Conservation (phyloP, 2,888 invertebrate species). For the Drosophila neotestacea region DNA sequence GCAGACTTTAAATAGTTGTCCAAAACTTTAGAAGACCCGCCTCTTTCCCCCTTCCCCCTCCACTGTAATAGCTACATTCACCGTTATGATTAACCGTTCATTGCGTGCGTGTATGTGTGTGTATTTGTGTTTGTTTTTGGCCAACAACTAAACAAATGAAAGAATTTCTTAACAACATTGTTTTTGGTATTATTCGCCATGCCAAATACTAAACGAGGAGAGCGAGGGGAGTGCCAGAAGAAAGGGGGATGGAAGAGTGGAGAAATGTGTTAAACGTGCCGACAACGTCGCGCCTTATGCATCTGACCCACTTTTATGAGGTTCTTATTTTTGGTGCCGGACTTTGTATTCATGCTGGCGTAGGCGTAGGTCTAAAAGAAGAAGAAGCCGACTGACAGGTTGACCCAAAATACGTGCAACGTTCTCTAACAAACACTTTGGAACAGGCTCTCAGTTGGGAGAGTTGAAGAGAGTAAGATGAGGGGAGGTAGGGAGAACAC, state of each 20-base stretch:
- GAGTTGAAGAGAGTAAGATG: not conserved
- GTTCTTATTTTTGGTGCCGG: constrained; percentile 24
- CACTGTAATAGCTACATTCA: constrained; percentile 27
- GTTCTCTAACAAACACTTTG: constrained; percentile 11
- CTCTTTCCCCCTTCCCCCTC: not conserved
- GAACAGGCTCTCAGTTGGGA: not conserved
- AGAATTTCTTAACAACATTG: constrained; percentile 61
- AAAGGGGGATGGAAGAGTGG: not conserved
- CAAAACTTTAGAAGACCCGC: constrained; percentile 13
- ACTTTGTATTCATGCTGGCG: constrained; percentile 39
- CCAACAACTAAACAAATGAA: constrained; percentile 49
- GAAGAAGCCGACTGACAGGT: not conserved
- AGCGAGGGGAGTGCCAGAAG: not conserved
- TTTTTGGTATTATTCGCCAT: constrained; percentile 58
- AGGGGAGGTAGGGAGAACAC: not conserved
- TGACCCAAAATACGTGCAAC: constrained; percentile 54
- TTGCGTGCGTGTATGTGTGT: constrained; percentile 24
- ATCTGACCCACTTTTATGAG: constrained; percentile 68
- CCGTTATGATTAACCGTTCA: constrained; percentile 61
- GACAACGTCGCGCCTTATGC: constrained; percentile 75
- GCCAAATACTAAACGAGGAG: constrained; percentile 35
- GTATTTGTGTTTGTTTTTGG: constrained; percentile 60
- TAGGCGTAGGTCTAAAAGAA: constrained; percentile 35
- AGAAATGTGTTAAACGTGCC: constrained; percentile 35
- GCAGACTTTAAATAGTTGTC: constrained; percentile 26